Evolutionary conservation across 2,797 vertebrate species (phyloP), one percentile per base, ranked within the genome.

Genomic region (Gobio occitaniae): DNA sequence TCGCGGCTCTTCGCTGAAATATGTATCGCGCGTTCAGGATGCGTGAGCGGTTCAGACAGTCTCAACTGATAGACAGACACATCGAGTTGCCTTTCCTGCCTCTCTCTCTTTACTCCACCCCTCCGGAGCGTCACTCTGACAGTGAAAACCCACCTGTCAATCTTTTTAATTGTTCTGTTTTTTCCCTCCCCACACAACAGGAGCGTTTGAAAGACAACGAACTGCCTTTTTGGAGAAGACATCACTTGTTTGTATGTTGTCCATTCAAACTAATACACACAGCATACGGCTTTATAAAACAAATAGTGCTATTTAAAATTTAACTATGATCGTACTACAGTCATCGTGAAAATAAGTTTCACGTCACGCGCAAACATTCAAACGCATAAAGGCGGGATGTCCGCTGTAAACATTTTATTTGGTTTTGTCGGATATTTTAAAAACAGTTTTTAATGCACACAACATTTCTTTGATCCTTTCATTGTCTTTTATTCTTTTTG

Each of bases 11-110:
- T 95, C 95, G 95, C 95, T 94, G 95, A 95, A 91, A 91, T 89
- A 95, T 95, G 95, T 94, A 95, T 93, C 96, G 96, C 96, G 96
- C 96, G 92, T 96, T 95, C 96, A 93, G 95, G 96, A 96, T 95
- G 96, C 96, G 95, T 97, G 95, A 90, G 88, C 96, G 96, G 96
- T 96, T 96, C 97, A 97, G 97, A 97, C 97, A 97, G 97, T 94
- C 97, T 97, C 96, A 96, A 97, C 97, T 98, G 98, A 99, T 96
- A 97, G 97, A 99, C 97, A 97, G 97, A 99, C 97, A 96, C 97
- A 98, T 98, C 96, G 97, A 98, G 97, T 96, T 95, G 97, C 97
- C 96, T 97, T 95, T 96, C 96, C 96, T 96, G 96, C 96, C 96
- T 95, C 95, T 95, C 94, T 94, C 94, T 96, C 94, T 94, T 96